Evolutionary conservation across 2,888 invertebrate genomes (phyloP).

Genomic region (Agrotis clavis): DNA sequence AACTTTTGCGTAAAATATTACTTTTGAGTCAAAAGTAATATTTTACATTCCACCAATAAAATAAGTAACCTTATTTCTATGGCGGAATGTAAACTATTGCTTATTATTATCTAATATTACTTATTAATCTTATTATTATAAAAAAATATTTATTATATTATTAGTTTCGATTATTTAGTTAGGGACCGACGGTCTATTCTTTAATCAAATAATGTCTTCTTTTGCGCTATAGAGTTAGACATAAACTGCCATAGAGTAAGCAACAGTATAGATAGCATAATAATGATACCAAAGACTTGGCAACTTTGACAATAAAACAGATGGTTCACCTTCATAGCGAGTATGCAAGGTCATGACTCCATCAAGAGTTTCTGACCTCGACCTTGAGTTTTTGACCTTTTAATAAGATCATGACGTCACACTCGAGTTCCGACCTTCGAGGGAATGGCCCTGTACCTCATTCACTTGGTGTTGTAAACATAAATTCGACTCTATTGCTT

Average conservation of each 20-base stretch:
- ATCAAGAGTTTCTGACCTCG: too few relatives aligned
- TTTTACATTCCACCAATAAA: too few relatives aligned
- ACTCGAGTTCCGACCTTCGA: conserved; percentile 9
- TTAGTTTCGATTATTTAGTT: too few relatives aligned
- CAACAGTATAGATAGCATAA: not conserved
- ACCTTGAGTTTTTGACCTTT: not conserved
- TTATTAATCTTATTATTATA: too few relatives aligned
- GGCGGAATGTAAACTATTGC: too few relatives aligned
- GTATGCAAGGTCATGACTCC: not conserved
- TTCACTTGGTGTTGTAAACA: conserved; percentile 58
- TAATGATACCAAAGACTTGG: conserved; percentile 8
- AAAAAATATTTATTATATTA: too few relatives aligned
- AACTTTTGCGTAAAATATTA: too few relatives aligned
- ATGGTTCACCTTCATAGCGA: not conserved
- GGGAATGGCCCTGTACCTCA: conserved; percentile 54
- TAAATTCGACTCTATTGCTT: conserved; percentile 36
- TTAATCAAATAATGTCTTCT: not conserved
- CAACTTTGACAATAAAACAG: not conserved
- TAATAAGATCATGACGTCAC: conserved; percentile 38
- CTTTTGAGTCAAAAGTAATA: too few relatives aligned
- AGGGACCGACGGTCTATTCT: too few relatives aligned
- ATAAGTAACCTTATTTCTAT: too few relatives aligned
- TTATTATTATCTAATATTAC: too few relatives aligned
- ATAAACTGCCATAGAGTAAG: not conserved
- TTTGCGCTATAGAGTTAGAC: not conserved